These are phyloP conservation scores for Coleophora deauratella DNA, from an alignment of 2,888 invertebrate species.

Conservation along the genomic window DNA sequence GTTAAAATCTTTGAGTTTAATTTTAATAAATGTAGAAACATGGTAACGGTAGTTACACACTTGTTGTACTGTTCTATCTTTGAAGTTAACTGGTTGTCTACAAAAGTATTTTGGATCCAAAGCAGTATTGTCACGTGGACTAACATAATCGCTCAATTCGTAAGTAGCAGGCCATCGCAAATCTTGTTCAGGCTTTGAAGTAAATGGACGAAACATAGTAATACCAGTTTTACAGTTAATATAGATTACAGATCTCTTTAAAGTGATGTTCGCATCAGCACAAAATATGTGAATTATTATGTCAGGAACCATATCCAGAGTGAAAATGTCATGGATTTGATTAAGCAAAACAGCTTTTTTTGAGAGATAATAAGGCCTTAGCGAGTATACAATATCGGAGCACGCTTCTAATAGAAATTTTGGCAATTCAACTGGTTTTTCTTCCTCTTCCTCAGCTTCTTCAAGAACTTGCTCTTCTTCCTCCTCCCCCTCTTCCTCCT, in stretches of 20 bases:
- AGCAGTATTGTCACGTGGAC: conserved; percentile 27
- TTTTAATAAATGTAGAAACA: conserved; percentile 60
- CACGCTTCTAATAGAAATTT: conserved; percentile 47
- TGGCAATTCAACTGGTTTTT: conserved; percentile 38
- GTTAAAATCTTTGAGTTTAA: conserved; percentile 64
- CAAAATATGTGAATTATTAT: conserved; percentile 73
- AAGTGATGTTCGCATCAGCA: conserved; percentile 66
- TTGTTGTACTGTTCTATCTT: conserved; percentile 52
- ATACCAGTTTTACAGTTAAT: conserved; percentile 37
- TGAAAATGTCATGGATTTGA: conserved; percentile 44
- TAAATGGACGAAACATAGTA: conserved; percentile 29
- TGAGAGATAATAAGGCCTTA: conserved; percentile 30
- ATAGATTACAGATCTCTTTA: conserved; percentile 44
- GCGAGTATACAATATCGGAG: conserved; percentile 27
- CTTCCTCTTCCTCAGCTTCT: conserved; percentile 29
- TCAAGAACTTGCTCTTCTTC: conserved; percentile 28
- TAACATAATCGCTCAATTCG: conserved; percentile 32
- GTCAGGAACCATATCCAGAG: conserved; percentile 48
- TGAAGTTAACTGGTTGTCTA: conserved; percentile 58
- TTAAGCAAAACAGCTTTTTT: conserved; percentile 34
- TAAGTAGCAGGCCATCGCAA: conserved; percentile 48
- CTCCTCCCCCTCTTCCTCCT: conserved; percentile 27
- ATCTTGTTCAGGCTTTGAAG: conserved; percentile 22
- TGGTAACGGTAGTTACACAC: conserved; percentile 63
- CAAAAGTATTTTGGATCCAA: conserved; percentile 61